phyloP scores from a whole-genome alignment of 2,888 invertebrate species.

The Drosophila mulleri region DNA sequence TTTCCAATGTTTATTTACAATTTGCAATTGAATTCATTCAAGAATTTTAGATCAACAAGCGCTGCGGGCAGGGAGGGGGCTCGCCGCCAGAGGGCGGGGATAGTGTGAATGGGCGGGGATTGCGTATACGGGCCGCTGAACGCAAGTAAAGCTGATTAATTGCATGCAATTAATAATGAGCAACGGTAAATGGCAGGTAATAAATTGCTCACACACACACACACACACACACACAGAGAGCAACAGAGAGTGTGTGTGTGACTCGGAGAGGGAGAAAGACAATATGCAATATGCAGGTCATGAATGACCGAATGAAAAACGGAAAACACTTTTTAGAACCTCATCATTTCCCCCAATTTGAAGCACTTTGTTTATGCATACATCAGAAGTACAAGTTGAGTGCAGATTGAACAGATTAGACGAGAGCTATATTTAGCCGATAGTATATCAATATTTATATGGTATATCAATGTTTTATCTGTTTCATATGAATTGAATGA shows the following conservation, averaged over 20 bases:
- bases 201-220: constrained; percentile 63
- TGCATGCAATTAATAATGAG: constrained; percentile 78
- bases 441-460: too few species aligned
- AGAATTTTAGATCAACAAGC: constrained; percentile 29
- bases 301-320: constrained; percentile 62
- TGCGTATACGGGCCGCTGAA: constrained; percentile 73
- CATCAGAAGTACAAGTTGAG: constrained; percentile 25
- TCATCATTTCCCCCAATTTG: constrained; percentile 21
- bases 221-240: constrained; percentile 13
- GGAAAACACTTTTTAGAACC: constrained; percentile 44
- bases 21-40: constrained; percentile 76
- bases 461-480: neutral
- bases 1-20: constrained; percentile 70
- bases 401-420: constrained; percentile 20
- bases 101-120: constrained; percentile 1
- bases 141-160: constrained; percentile 76
- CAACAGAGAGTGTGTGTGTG: neutral
- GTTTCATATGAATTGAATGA: neutral
- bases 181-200: constrained; percentile 78
- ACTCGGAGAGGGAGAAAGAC: neutral
- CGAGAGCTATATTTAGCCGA: neutral
- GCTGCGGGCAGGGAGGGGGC: neutral
- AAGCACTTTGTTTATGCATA: constrained; percentile 44
- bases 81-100: neutral
- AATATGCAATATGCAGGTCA: constrained; percentile 49